A percentile compares a stretch with the other conserved stretches of the same genome.
Conservation (phyloP, 2,888 invertebrate species). For the Kuschelorhynchus macadamiae region DNA sequence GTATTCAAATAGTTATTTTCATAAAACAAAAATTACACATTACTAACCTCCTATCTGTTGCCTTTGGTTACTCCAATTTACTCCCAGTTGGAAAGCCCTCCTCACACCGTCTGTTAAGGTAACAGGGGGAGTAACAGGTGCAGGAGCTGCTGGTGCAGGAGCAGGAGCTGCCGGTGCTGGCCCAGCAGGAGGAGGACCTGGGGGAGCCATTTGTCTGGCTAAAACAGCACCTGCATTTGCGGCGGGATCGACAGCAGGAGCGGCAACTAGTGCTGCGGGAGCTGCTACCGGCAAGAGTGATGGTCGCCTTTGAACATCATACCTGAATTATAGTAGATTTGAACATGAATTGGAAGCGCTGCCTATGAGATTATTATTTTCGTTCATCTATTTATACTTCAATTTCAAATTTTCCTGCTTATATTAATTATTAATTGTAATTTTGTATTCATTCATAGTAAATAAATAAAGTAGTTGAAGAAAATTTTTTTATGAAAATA, state of each 20-base stretch:
- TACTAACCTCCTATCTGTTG: slow-evolving; percentile 35
- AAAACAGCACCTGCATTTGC: slow-evolving; percentile 50
- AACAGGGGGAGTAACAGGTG: slow-evolving; percentile 54
- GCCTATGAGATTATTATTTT: not conserved
- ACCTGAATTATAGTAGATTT: slow-evolving; percentile 28
- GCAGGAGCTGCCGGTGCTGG: slow-evolving; percentile 56
- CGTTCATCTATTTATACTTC: no score
- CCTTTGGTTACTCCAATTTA: slow-evolving; percentile 65
- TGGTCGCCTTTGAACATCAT: slow-evolving; percentile 44
- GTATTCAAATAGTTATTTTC: no score
- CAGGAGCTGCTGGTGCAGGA: slow-evolving; percentile 31
- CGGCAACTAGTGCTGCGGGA: slow-evolving; percentile 33
- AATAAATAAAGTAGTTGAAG: no score
- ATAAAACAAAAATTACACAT: no score
- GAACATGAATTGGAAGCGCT: slow-evolving; percentile 11
- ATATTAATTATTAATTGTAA: no score
- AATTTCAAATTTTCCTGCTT: no score
- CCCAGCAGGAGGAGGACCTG: slow-evolving; percentile 46
- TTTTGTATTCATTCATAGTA: no score
- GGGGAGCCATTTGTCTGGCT: slow-evolving; percentile 32
- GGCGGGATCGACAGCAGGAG: slow-evolving; percentile 48
- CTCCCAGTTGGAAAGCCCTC: slow-evolving; percentile 65
- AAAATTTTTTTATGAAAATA: no score
- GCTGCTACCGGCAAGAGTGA: slow-evolving; percentile 21
- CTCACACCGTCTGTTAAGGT: slow-evolving; percentile 64